phyloP scores from a whole-genome alignment of 30 jellyfish, hydroid and myxozoan species.

The Aurelia sp. region DNA sequence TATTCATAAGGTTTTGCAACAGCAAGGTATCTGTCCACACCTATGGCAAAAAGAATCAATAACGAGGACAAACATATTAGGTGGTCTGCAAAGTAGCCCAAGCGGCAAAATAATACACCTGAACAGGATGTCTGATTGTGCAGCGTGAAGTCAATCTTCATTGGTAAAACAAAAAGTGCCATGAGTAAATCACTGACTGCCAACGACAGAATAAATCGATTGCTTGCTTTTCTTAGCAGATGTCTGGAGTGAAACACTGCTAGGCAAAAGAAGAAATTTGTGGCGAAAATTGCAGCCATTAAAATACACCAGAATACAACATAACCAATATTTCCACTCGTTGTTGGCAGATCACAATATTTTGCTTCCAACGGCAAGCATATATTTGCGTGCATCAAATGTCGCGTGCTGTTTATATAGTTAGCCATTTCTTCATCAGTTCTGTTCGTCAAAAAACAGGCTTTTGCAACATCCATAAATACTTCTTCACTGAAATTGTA shows the following conservation, averaged over 20 bases:
- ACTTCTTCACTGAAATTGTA: too few relatives aligned
- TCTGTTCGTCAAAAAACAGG: too few relatives aligned
- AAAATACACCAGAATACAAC: conserved; percentile 64
- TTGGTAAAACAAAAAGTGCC: conserved; percentile 53
- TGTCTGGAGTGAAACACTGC: conserved; percentile 17
- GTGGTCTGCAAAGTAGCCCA: conserved; percentile 48
- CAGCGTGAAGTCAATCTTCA: conserved; percentile 23
- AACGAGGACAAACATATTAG: conserved; percentile 63
- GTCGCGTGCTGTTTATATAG: too few relatives aligned
- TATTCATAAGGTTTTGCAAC: conserved; percentile 63
- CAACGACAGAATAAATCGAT: conserved; percentile 48
- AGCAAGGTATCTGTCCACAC: conserved; percentile 75
- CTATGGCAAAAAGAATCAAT: conserved; percentile 66
- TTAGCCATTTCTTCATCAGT: too few relatives aligned
- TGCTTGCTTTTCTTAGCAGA: conserved; percentile 17
- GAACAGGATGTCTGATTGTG: conserved; percentile 63
- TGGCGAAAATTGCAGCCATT: conserved; percentile 14
- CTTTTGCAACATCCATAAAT: too few relatives aligned
- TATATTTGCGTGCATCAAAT: too few relatives aligned
- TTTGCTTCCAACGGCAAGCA: background rate
- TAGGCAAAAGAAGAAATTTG: conserved; percentile 38
- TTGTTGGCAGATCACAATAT: conserved; percentile 24
- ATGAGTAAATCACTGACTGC: conserved; percentile 71
- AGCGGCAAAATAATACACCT: conserved; percentile 17
- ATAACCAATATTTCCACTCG: conserved; percentile 17